Base-by-base conservation (phyloP, 1,140 invertebrate species). In the Centruroides vittatus region DNA sequence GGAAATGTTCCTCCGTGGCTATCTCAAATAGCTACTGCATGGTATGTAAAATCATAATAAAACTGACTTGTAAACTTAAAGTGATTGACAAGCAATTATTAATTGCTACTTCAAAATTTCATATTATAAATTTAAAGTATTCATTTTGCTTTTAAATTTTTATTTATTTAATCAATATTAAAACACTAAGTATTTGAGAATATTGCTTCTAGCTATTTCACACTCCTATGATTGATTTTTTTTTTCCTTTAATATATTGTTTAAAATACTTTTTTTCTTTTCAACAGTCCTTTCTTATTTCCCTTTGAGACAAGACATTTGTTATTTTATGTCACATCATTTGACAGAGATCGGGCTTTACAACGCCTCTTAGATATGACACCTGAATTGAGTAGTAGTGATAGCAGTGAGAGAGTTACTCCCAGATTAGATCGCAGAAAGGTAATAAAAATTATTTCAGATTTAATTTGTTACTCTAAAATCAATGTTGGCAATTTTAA, bases 251-350 rank as follows among this genome's bases (percentile, higher is more conserved):
- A 23, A 23, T 23, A 2, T 23, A 23, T 23, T 23, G 23, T 23
- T 23, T 41, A 41, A 41, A 6, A 41, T 41, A 69, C 66, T 47
- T 68, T 52, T 64, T 57, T 60, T 51, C n/a, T 58, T 73, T 69
- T 8, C 70, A 57, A 35, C 47, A 78, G 86, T 72, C 91, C 94
- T 60, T 98, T 98, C 78, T 78, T 98, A 54, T 89, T 98, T 70
- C 93, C 93, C 49, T 98, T 98, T 75, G 93, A 98, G 73, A 95
- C 93, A 36, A 80, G 94, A 8, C 93, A 98, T 74, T 77, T 97
- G 68, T 75, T 98, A 47, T 90, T 98, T 76, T 98, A 97, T 76
- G 90, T 92, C 48, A 94, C 91, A 48, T 91, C 91, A 47, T 98
- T 98, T 76, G 94, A 98, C 78, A 82, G 94, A 53, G 91, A 94